Evolutionary conservation across 30 jellyfish, hydroid and myxozoan genomes (phyloP), one percentile per base, ranked within the genome.

Genomic region (Turritopsis rubra): DNA sequence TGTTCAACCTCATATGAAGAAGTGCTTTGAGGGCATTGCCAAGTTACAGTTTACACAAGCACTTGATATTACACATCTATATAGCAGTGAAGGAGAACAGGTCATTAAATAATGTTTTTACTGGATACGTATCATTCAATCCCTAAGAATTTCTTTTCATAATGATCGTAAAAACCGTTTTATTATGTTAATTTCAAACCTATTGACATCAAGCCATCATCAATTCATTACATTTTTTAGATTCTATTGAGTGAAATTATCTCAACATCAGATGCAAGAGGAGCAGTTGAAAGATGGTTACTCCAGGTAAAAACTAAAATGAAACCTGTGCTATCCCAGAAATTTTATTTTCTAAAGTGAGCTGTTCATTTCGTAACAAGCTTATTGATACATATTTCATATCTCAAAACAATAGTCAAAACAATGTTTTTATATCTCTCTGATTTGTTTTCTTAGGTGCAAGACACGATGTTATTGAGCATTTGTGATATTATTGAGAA

Each of bases 271-370:
- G 88, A 95, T 20, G 97, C 99, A 18, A 77, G 97, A 9, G 99
- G 99, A 9, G 99, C 96, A 20, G 99, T 93, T 16, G 99, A 93
- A 85, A 93, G 90, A 80, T 93, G 99, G 99, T 89, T 93, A 79
- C 87, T 93, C 71, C 99, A 93, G 87, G 95, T 87, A 79, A 19
- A 27, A n/a, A 24, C 28, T 80, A 52, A 30, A n/a, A n/a, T n/a
- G n/a, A n/a, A n/a, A n/a, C n/a, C n/a, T n/a, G n/a, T n/a, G 21
- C 53, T 72, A 72, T 72, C 26, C 26, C 80, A 16, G n/a, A 60
- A 60, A n/a, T 60, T 18, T n/a, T 18, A 18, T 18, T 60, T 60
- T 18, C n/a, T n/a, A 60, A n/a, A 18, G 18, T 60, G 20, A 18
- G 18, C n/a, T n/a, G 23, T 80, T 20, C 52, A 24, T 29, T 75